Percentiles rank a stretch among this genome's conserved stretches.
Evolutionary conservation across 1,140 invertebrate species (phyloP).

Genomic region (Pseudoatta argentina): DNA sequence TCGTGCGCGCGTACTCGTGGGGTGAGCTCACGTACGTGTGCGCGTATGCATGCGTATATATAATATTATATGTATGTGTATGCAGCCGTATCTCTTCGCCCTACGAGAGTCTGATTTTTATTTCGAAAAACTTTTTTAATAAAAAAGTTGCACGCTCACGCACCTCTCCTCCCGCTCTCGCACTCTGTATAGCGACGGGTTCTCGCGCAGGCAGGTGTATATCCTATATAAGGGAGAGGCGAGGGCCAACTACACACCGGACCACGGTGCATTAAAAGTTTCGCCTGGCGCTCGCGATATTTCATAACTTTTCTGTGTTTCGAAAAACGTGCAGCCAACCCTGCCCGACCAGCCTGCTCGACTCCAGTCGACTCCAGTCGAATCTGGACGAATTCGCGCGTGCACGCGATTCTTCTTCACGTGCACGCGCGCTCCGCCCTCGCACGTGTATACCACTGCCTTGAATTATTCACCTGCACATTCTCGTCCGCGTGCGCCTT

Average conservation of each 20-base stretch:
- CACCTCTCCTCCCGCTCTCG: conserved; percentile 6
- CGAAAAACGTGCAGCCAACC: conserved; percentile 80
- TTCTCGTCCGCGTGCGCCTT: conserved; percentile 26
- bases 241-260: conserved; percentile 62
- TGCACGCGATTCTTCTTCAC: conserved; percentile 68
- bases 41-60: neutral
- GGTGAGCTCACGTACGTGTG: neutral
- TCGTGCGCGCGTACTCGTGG: conserved; percentile 27
- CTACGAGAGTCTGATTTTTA: conserved; percentile 79
- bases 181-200: conserved; percentile 41
- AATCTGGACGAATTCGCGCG: conserved; percentile 62
- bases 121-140: conserved; percentile 86
- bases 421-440: neutral
- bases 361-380: conserved; percentile 17
- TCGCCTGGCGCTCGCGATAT: conserved; percentile 83
- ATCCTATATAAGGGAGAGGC: conserved; percentile 67
- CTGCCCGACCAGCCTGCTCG: conserved; percentile 1
- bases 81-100: conserved; percentile 44
- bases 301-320: conserved; percentile 86
- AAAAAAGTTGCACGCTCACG: conserved; percentile 82
- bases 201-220: conserved; percentile 70
- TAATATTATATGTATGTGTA: neutral
- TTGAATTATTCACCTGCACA: conserved; percentile 7
- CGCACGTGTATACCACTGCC: neutral
- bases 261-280: conserved; percentile 84